Base-by-base conservation (phyloP, 2,888 invertebrate species). In the Cheilosia impressa region DNA sequence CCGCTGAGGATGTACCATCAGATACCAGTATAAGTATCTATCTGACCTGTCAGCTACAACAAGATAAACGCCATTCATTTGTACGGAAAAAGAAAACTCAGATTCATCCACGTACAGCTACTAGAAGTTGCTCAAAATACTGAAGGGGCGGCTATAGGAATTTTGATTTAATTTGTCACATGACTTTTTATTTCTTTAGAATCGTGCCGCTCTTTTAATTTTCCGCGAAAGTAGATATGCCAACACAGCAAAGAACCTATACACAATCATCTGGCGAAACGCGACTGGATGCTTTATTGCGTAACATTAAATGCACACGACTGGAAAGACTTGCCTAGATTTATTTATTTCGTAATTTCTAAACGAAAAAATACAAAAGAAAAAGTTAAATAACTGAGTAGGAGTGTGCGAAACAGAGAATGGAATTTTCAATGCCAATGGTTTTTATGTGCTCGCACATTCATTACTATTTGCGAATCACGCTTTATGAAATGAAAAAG, bases 101-200 rank as follows among this genome's bases (percentile, higher is more conserved):
- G 13, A 38, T 38, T 38, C 38, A 38, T 13, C 38, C 38, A 38
- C 38, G 38, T 38, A 38, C 34, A 2, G 10, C 34, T 34, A 34
- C 13, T 38, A 13, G 13, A 38, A 13, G 10, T 4, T 38, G 13
- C 38, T 13, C 13, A 13, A 38, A 13, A 38, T 3, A 38, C 13
- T 38, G 4, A 3, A 13, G 38, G 13, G 38, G 13, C 38, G 38
- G 13, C 38, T 41, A 9, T 31, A 55, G 27, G 27, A 57, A 57
- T 69, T 57, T 55, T 45, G 17, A 68, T 55, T 68, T 55, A 43
- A 55, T 68, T 57, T 69, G 68, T 69, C 55, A 69, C 68, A 69
- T 69, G 68, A 69, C 47, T 19, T 47, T 19, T 57, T 31, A 34
- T 66, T 53, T 66, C 41, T 13, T 19, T 24, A 66, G 53, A 66